phyloP scores from a whole-genome alignment of 2,888 invertebrate genomes.

The Choreutis nemorana region DNA sequence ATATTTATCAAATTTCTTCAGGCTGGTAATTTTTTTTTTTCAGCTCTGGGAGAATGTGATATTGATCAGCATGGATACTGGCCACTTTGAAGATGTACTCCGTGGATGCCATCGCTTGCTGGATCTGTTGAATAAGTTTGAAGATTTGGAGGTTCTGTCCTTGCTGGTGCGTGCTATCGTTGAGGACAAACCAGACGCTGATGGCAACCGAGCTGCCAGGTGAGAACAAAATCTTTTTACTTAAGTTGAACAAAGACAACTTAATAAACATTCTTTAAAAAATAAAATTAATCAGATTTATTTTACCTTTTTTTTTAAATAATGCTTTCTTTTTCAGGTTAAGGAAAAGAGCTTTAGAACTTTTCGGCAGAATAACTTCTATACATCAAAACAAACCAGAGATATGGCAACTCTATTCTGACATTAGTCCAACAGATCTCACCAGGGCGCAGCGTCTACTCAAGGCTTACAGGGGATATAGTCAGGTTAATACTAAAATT shows the following conservation, averaged over 20 bases:
- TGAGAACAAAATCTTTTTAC: slow-evolving; percentile 12
- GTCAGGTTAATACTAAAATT: slow-evolving; percentile 53
- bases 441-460: slow-evolving; percentile 76
- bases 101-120: slow-evolving; percentile 85
- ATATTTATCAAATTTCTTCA: slow-evolving; percentile 3
- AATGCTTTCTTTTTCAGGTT: slow-evolving; percentile 25
- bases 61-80: slow-evolving; percentile 85
- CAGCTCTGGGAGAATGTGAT: slow-evolving; percentile 94
- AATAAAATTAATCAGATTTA: slow-evolving; percentile 1
- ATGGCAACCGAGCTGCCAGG: slow-evolving; percentile 57
- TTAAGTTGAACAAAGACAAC: too few relatives aligned
- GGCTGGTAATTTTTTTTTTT: slow-evolving; percentile 2
- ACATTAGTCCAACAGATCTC: slow-evolving; percentile 68
- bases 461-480: slow-evolving; percentile 77
- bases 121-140: slow-evolving; percentile 82
- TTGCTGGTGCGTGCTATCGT: slow-evolving; percentile 76
- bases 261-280: too few relatives aligned
- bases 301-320: background rate
- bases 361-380: slow-evolving; percentile 78
- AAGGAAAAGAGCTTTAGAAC: slow-evolving; percentile 66
- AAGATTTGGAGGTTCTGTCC: slow-evolving; percentile 78
- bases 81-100: slow-evolving; percentile 85
- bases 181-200: slow-evolving; percentile 69
- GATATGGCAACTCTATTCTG: slow-evolving; percentile 85
- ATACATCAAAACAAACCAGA: slow-evolving; percentile 73